Conservation (phyloP, 2,888 invertebrate species). For the Tipula confusa region DNA sequence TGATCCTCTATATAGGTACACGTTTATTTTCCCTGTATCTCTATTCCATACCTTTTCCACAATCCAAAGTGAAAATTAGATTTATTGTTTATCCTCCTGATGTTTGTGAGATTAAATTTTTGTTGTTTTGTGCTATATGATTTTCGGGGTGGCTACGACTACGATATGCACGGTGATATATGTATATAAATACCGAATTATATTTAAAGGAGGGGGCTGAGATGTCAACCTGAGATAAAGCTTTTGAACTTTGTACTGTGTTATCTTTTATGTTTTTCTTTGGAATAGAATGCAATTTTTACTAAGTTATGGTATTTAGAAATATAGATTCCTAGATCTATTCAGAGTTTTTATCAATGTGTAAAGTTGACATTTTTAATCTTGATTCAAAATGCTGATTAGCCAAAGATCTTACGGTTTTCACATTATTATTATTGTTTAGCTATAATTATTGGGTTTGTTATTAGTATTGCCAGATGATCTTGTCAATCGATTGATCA, state of each 20-base stretch:
- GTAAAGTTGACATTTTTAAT: no score
- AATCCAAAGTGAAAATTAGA: constrained; percentile 20
- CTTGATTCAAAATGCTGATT: no score
- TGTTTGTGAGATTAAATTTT: constrained; percentile 21
- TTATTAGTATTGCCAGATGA: no score
- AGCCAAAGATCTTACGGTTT: no score
- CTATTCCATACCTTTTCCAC: not conserved
- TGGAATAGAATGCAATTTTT: not conserved
- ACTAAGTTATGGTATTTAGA: no score
- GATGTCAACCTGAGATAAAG: constrained; percentile 3
- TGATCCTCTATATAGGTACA: not conserved
- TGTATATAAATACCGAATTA: no score
- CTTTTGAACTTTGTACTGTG: constrained; percentile 13
- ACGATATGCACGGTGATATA: not conserved
- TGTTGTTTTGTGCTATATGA: not conserved
- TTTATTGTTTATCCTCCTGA: constrained; percentile 25
- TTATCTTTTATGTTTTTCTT: not conserved
- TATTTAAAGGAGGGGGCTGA: not conserved
- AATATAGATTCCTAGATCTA: no score
- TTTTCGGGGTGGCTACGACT: not conserved
- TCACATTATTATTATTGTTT: no score
- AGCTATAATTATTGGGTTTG: no score
- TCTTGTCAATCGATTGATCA: no score
- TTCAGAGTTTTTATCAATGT: no score
- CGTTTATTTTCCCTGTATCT: not conserved